A percentile compares a stretch with the other conserved stretches of the same genome.
phyloP scores from a whole-genome alignment of 1,140 invertebrate species.

The Holcopasites calliopsidis region DNA sequence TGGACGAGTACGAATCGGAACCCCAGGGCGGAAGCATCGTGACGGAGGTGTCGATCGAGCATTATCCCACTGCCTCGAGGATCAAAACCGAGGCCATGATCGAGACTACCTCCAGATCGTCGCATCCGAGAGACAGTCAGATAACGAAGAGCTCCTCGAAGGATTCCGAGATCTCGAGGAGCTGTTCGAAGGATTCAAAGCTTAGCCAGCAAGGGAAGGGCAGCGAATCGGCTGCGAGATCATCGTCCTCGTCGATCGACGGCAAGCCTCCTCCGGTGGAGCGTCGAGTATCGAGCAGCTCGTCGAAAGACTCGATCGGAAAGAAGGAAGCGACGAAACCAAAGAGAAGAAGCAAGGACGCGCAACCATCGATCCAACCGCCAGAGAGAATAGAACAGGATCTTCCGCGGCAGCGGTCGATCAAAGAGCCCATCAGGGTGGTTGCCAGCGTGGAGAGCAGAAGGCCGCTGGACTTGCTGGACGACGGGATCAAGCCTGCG shows the following conservation, averaged over 20 bases:
- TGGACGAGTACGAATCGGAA: conserved; percentile 73
- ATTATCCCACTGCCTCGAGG: conserved; percentile 54
- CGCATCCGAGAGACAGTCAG: conserved; percentile 46
- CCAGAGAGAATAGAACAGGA: conserved; percentile 33
- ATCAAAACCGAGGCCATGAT: conserved; percentile 72
- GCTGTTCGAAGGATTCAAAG: conserved; percentile 47
- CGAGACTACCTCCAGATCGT: conserved; percentile 52
- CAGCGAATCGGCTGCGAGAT: background rate
- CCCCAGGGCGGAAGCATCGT: conserved; percentile 61
- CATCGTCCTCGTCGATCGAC: conserved; percentile 20
- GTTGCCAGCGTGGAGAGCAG: conserved; percentile 6
- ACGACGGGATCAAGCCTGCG: conserved; percentile 21
- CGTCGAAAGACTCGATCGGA: conserved; percentile 62
- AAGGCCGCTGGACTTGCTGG: conserved; percentile 37
- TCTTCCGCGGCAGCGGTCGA: background rate
- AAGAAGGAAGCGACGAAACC: conserved; percentile 71
- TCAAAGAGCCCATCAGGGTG: background rate
- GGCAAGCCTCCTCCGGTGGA: conserved; percentile 30
- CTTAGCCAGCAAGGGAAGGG: conserved; percentile 27
- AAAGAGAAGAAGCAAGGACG: conserved; percentile 69
- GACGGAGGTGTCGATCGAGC: conserved; percentile 73
- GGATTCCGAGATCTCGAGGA: conserved; percentile 59
- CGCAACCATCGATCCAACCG: conserved; percentile 44
- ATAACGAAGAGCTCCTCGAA: conserved; percentile 59
- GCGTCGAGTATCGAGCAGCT: conserved; percentile 57